Evolutionary conservation across 2,888 invertebrate species (phyloP), one percentile per base, ranked within the genome.

Genomic region (Micropterix aruncella): DNA sequence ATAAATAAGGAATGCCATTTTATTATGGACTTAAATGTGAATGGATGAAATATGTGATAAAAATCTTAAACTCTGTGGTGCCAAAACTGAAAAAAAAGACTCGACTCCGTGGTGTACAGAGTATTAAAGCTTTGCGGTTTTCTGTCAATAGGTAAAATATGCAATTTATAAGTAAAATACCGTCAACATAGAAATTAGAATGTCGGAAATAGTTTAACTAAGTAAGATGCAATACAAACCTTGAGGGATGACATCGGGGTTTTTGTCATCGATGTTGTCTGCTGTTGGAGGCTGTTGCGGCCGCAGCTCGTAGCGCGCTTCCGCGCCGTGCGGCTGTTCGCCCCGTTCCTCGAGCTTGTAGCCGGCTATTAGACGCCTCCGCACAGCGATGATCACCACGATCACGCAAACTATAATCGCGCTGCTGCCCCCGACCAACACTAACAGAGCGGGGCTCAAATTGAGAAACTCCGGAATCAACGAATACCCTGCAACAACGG

Each of bases 171-270:
- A n/a, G n/a, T n/a, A n/a, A n/a, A n/a, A n/a, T n/a, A n/a, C n/a
- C n/a, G n/a, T n/a, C n/a, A n/a, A n/a, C n/a, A n/a, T n/a, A n/a
- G n/a, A n/a, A n/a, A n/a, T n/a, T n/a, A n/a, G n/a, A n/a, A n/a
- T n/a, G n/a, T n/a, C n/a, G n/a, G n/a, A n/a, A n/a, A n/a, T n/a
- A n/a, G n/a, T n/a, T n/a, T n/a, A n/a, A n/a, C n/a, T n/a, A n/a
- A n/a, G n/a, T n/a, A n/a, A n/a, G n/a, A n/a, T n/a, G n/a, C n/a
- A n/a, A n/a, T 15, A 5, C 12, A 4, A 69, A 53, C 67, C 70
- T 53, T 73, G 72, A 43, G 74, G 74, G 47, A 75, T 73, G 46
- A 75, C 73, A 53, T 75, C 75, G 2, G 75, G 75, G 56, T 74
- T 74, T 54, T 74, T 73, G 53, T 74, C 74, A 52, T 75, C 74